Percentiles rank a stretch among this genome's conserved stretches.
Conservation (phyloP, 2,888 invertebrate species). For the Thera britannica region DNA sequence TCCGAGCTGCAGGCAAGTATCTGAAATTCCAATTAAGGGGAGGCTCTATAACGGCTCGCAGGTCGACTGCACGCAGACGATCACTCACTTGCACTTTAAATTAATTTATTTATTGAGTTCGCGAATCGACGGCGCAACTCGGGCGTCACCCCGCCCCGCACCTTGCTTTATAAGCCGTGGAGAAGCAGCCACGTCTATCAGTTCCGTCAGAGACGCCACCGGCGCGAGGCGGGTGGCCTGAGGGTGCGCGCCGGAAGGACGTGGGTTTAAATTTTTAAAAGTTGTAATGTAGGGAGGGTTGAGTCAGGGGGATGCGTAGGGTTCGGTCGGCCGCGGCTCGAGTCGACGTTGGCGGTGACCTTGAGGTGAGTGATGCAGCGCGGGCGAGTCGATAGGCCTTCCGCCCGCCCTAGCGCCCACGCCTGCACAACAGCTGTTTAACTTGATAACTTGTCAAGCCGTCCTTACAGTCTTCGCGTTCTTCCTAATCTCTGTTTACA, state of each 20-base stretch:
- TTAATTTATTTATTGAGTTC: constrained; percentile 85
- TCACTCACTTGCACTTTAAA: constrained; percentile 86
- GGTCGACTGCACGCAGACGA: constrained; percentile 75
- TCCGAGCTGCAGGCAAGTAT: constrained; percentile 61
- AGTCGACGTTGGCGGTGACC: constrained; percentile 62
- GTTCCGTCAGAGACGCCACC: constrained; percentile 75
- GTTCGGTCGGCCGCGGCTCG: constrained; percentile 54
- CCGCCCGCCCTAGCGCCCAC: constrained; percentile 73
- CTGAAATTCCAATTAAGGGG: constrained; percentile 79
- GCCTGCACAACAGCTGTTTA: constrained; percentile 80
- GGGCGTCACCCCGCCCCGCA: constrained; percentile 76
- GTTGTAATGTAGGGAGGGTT: constrained; percentile 63
- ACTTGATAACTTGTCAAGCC: constrained; percentile 66
- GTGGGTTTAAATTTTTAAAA: constrained; percentile 70
- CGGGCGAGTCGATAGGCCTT: constrained; percentile 69
- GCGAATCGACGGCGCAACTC: constrained; percentile 83
- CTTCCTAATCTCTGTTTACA: background rate
- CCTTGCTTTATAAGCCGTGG: constrained; percentile 71
- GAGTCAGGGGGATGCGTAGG: constrained; percentile 62
- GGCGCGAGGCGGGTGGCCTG: constrained; percentile 68
- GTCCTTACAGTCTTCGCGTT: background rate
- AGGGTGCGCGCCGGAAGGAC: constrained; percentile 69
- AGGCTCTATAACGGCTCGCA: constrained; percentile 71
- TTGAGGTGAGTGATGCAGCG: constrained; percentile 78
- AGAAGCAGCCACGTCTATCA: constrained; percentile 75